phyloP scores from a whole-genome alignment of 2,113 vertebrate genomes.

The Pseudorasbora parva region DNA sequence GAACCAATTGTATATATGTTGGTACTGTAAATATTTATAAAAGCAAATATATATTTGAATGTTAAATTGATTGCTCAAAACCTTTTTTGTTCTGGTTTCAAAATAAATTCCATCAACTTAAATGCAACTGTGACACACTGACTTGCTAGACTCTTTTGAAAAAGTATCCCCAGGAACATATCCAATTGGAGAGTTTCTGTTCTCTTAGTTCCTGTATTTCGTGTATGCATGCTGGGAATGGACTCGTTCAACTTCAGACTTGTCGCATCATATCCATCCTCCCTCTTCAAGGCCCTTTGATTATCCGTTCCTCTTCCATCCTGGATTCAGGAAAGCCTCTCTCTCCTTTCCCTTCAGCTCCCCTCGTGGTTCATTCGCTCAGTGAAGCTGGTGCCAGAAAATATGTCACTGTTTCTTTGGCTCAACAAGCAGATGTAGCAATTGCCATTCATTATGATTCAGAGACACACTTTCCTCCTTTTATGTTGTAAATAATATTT shows the following conservation, averaged over 20 bases:
- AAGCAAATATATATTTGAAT: constrained; percentile 19
- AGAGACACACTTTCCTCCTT: background rate
- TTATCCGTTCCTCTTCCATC: constrained; percentile 78
- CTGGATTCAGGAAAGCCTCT: constrained; percentile 14
- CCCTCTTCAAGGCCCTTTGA: constrained; percentile 79
- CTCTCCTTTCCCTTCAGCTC: constrained; percentile 46
- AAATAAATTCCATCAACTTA: background rate
- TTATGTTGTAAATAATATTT: background rate
- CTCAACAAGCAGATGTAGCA: constrained; percentile 41
- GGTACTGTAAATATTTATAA: constrained; percentile 32
- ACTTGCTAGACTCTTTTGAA: background rate
- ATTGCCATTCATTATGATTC: background rate
- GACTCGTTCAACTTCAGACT: constrained; percentile 82
- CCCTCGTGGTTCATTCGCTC: constrained; percentile 69
- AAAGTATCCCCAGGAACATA: constrained; percentile 13
- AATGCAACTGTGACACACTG: constrained; percentile 22
- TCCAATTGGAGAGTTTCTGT: constrained; percentile 62
- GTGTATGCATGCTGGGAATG: constrained; percentile 76
- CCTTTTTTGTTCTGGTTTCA: constrained; percentile 5
- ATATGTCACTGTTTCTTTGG: constrained; percentile 75
- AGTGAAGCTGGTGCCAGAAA: constrained; percentile 81
- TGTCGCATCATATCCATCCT: constrained; percentile 90
- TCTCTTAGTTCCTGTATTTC: constrained; percentile 69
- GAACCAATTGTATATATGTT: constrained; percentile 34
- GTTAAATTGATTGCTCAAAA: background rate